Conservation (phyloP, 1,140 invertebrate genomes). For the Helicoverpa armigera region DNA sequence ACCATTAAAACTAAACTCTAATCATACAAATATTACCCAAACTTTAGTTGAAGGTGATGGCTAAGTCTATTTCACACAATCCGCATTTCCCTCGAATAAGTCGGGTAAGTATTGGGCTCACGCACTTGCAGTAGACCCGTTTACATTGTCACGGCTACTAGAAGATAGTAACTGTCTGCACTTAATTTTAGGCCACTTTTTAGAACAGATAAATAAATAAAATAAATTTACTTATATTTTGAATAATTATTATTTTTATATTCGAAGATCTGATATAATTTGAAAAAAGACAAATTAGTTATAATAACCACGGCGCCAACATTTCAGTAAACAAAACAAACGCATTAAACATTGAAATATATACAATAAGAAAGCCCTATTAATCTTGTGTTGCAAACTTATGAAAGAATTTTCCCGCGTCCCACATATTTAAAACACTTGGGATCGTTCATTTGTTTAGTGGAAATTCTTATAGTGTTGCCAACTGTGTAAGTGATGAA, state of each 20-base stretch:
- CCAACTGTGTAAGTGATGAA: slow-evolving; percentile 26
- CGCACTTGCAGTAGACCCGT: slow-evolving; percentile 54
- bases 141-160: not conserved
- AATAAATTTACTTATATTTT: not conserved
- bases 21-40: not conserved
- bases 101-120: slow-evolving; percentile 51
- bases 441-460: slow-evolving; percentile 36
- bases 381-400: slow-evolving; percentile 41
- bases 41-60: slow-evolving; percentile 22
- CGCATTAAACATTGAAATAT: slow-evolving; percentile 20
- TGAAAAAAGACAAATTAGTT: not conserved
- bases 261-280: not conserved
- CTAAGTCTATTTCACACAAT: slow-evolving; percentile 58
- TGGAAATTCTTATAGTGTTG: slow-evolving; percentile 20
- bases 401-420: slow-evolving; percentile 38
- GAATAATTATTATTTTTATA: not conserved
- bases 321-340: slow-evolving; percentile 4
- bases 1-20: slow-evolving; percentile 30
- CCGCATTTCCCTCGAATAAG: slow-evolving; percentile 52
- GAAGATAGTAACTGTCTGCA: slow-evolving; percentile 33
- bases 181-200: not conserved
- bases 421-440: slow-evolving; percentile 34
- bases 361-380: slow-evolving; percentile 33
- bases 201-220: not conserved
- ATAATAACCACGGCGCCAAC: not conserved